Conservation (phyloP, 2,888 invertebrate species). For the Ophion costatus region DNA sequence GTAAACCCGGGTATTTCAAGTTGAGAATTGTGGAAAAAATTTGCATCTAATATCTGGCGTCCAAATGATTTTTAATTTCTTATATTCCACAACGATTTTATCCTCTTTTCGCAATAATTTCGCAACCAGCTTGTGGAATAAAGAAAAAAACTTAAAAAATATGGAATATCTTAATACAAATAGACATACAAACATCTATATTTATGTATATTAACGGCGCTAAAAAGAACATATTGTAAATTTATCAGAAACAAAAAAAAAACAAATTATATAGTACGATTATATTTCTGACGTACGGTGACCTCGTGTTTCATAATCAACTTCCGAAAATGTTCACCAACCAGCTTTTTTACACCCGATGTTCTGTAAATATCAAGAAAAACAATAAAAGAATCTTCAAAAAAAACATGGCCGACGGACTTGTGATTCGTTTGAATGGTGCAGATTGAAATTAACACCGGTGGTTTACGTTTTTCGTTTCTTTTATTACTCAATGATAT, state of each 20-base stretch:
- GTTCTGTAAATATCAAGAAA: constrained; percentile 71
- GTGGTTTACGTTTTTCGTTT: constrained; percentile 31
- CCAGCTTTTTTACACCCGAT: constrained; percentile 68
- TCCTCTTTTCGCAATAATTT: neutral
- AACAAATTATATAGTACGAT: constrained; percentile 49
- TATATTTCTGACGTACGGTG: constrained; percentile 59
- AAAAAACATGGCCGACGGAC: constrained; percentile 61
- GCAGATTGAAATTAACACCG: constrained; percentile 33
- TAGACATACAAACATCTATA: constrained; percentile 39
- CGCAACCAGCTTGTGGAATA: constrained; percentile 13
- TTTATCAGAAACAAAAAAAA: constrained; percentile 37
- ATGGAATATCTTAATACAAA: constrained; percentile 8
- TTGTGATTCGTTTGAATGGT: constrained; percentile 29
- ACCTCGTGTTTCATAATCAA: constrained; percentile 66
- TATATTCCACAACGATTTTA: neutral
- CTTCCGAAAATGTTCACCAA: constrained; percentile 62
- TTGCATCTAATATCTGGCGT: neutral
- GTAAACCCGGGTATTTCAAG: too few relatives aligned
- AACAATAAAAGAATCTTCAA: constrained; percentile 71
- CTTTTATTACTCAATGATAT: constrained; percentile 57
- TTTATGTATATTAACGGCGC: constrained; percentile 55
- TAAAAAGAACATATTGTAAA: constrained; percentile 58
- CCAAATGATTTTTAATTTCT: neutral
- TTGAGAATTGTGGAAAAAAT: neutral
- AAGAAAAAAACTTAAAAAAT: constrained; percentile 27